These are phyloP conservation scores for Riparia riparia DNA, from an alignment of 2,113 vertebrate genomes.

Conservation along the genomic window DNA sequence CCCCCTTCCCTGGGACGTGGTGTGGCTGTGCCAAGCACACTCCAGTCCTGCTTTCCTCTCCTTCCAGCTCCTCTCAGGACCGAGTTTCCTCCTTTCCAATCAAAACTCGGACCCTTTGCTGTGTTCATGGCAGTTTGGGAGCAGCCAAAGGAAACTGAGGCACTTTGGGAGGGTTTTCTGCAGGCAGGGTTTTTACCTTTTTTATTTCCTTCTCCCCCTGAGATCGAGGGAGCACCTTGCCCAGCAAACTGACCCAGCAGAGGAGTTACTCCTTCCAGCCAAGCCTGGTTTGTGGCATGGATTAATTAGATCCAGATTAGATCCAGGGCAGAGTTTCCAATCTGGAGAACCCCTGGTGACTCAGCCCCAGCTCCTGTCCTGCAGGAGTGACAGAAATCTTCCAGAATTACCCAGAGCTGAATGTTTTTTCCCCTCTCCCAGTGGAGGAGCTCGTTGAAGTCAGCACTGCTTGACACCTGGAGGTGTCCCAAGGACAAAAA, in stretches of 20 bases:
- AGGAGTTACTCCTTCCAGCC: background rate
- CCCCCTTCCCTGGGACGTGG: background rate
- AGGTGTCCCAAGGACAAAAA: background rate
- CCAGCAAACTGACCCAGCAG: background rate
- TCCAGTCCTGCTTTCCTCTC: background rate
- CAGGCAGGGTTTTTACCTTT: background rate
- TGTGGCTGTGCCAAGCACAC: background rate
- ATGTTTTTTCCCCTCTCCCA: background rate
- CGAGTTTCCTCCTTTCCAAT: background rate
- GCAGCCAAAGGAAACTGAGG: constrained; percentile 6
- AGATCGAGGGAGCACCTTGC: background rate
- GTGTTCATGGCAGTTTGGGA: background rate
- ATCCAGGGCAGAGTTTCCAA: background rate
- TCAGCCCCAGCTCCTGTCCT: background rate
- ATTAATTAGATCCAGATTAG: background rate
- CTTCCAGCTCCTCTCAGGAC: background rate
- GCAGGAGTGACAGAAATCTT: background rate
- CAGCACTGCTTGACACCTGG: background rate
- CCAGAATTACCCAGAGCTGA: background rate
- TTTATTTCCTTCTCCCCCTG: background rate
- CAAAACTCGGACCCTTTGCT: background rate
- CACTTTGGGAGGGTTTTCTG: background rate
- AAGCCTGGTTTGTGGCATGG: background rate
- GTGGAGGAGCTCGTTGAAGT: background rate
- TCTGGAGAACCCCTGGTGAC: background rate